phyloP scores from a whole-genome alignment of 2,888 invertebrate species.

The Lasioglossum marginatum region DNA sequence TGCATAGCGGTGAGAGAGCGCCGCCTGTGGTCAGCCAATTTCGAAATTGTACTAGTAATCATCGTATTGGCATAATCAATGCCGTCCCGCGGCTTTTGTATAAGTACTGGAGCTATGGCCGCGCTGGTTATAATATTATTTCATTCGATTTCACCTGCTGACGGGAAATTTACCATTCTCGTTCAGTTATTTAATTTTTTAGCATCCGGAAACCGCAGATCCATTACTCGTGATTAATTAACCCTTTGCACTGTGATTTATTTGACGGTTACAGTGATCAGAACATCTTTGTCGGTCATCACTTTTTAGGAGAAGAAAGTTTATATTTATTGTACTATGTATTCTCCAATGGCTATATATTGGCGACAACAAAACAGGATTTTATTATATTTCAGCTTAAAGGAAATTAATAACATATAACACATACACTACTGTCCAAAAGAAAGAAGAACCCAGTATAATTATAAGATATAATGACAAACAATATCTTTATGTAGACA shows the following conservation, averaged over 20 bases:
- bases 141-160: slow-evolving; percentile 59
- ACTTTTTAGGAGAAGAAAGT: background rate
- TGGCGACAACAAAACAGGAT: too few species aligned
- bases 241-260: background rate
- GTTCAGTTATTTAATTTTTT: slow-evolving; percentile 38
- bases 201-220: background rate
- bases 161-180: slow-evolving; percentile 4
- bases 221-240: background rate
- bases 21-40: slow-evolving; percentile 13
- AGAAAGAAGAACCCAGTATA: too few species aligned
- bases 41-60: slow-evolving; percentile 58
- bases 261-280: background rate
- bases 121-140: slow-evolving; percentile 40
- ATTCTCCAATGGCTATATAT: too few species aligned
- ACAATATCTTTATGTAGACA: too few species aligned
- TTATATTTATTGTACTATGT: background rate
- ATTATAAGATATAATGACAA: too few species aligned
- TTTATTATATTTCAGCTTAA: too few species aligned
- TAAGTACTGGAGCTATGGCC: slow-evolving; percentile 37
- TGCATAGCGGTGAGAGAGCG: background rate
- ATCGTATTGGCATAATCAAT: slow-evolving; percentile 53
- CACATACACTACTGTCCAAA: too few species aligned
- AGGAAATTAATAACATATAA: too few species aligned
- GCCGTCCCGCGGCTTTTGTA: slow-evolving; percentile 44
- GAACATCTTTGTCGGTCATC: background rate